phyloP scores from a whole-genome alignment of 2,888 invertebrate species.

The Lottia scabra region DNA sequence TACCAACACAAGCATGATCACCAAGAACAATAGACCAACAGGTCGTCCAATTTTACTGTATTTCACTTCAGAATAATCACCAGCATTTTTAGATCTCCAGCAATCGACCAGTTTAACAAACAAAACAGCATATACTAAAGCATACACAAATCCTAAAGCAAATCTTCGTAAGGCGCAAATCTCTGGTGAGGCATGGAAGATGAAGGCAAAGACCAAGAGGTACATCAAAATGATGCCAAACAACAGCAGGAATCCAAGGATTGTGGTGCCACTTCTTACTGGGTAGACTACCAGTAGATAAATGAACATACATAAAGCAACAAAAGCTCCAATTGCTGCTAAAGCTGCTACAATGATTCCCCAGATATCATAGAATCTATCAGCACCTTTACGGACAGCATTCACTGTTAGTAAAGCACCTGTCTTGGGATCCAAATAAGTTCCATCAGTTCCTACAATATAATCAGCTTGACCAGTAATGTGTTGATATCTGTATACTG shows the following conservation, averaged over 20 bases:
- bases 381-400: conserved; percentile 34
- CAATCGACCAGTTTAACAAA: conserved; percentile 70
- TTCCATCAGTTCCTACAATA: conserved; percentile 44
- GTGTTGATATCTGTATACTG: background rate
- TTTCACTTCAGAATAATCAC: conserved; percentile 49
- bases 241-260: conserved; percentile 70
- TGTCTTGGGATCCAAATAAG: conserved; percentile 51
- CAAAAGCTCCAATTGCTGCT: conserved; percentile 67
- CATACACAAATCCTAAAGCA: conserved; percentile 69
- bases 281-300: conserved; percentile 69
- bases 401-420: conserved; percentile 44
- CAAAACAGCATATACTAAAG: conserved; percentile 69
- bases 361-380: conserved; percentile 65
- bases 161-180: conserved; percentile 70
- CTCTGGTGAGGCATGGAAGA: conserved; percentile 65
- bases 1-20: conserved; percentile 63
- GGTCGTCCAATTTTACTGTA: conserved; percentile 65
- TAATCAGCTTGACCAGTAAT: conserved; percentile 24
- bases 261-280: conserved; percentile 66
- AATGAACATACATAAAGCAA: conserved; percentile 66
- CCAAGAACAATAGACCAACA: conserved; percentile 65
- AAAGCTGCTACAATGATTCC: conserved; percentile 65
- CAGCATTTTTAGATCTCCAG: conserved; percentile 64
- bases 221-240: conserved; percentile 69
- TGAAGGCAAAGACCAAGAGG: conserved; percentile 69